Evolutionary conservation across 2,797 vertebrate genomes (phyloP).

Genomic region (Fratercula arctica): DNA sequence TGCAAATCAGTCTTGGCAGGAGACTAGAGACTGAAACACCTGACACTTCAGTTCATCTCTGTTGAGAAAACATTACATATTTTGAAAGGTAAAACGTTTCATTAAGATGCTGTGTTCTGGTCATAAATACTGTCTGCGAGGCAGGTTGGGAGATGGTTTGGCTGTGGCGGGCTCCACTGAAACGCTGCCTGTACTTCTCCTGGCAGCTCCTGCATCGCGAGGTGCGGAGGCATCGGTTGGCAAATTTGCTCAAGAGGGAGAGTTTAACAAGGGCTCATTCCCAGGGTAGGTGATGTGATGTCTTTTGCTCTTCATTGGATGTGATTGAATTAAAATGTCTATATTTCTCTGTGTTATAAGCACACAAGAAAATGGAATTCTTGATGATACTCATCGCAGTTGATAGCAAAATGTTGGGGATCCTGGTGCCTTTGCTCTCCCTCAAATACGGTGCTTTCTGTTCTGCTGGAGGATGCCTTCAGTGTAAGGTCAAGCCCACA

Average conservation of each 20-base stretch:
- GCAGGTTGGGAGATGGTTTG: neutral
- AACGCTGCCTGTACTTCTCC: neutral
- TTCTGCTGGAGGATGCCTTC: neutral
- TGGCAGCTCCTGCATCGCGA: fast-evolving
- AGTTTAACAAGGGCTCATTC: neutral
- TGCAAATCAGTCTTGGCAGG: neutral
- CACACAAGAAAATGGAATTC: neutral
- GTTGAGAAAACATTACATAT: slow-evolving; percentile 11
- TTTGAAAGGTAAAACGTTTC: neutral
- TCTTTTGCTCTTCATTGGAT: neutral
- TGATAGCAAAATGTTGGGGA: neutral
- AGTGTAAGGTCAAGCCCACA: neutral
- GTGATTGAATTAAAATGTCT: neutral
- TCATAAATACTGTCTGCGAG: neutral
- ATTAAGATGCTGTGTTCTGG: neutral
- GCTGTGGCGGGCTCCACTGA: neutral
- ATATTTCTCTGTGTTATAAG: neutral
- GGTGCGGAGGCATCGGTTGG: neutral
- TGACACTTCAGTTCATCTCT: slow-evolving; percentile 5
- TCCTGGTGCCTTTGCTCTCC: neutral
- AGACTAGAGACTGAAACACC: neutral
- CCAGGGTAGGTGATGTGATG: neutral
- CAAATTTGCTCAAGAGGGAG: neutral
- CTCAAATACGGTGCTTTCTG: neutral
- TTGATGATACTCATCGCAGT: fast-evolving